Conservation (phyloP, 2,113 vertebrate genomes). For the Salvelinus sp. region DNA sequence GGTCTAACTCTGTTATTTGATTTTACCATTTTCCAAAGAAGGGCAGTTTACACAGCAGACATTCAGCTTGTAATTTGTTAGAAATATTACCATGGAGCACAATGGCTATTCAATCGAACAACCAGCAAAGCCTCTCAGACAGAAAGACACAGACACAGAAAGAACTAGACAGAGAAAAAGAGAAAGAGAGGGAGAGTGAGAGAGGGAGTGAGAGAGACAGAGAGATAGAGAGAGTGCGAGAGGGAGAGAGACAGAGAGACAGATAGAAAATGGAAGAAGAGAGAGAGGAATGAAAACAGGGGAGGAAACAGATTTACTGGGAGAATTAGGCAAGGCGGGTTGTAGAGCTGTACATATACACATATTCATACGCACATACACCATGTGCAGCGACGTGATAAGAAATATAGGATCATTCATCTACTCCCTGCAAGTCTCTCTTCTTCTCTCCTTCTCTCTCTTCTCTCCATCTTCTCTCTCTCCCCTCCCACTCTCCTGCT, state of each 20-base stretch:
- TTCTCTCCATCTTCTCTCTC: neutral
- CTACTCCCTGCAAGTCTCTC: slow-evolving; percentile 39
- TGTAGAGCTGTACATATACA: slow-evolving; percentile 10
- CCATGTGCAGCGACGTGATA: slow-evolving; percentile 51
- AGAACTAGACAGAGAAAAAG: neutral
- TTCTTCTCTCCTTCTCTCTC: neutral
- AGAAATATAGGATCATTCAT: slow-evolving; percentile 55
- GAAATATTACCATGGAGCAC: slow-evolving; percentile 18
- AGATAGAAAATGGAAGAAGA: neutral
- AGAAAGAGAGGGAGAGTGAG: neutral
- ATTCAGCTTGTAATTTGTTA: slow-evolving; percentile 41
- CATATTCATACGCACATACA: slow-evolving; percentile 9
- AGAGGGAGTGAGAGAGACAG: too few relatives aligned
- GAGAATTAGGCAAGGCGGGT: neutral
- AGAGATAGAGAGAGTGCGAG: too few relatives aligned
- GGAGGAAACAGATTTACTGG: slow-evolving; percentile 30
- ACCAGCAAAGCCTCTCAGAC: neutral
- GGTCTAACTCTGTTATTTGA: neutral
- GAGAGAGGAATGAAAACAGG: neutral
- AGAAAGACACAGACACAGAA: neutral
- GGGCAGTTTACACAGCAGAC: slow-evolving; percentile 19
- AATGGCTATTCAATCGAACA: neutral
- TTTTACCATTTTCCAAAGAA: neutral
- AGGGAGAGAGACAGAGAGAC: neutral
- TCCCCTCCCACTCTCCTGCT: too few relatives aligned